Base-by-base conservation (phyloP, 1,140 invertebrate species). In the Macrobrachium rosenbergii region DNA sequence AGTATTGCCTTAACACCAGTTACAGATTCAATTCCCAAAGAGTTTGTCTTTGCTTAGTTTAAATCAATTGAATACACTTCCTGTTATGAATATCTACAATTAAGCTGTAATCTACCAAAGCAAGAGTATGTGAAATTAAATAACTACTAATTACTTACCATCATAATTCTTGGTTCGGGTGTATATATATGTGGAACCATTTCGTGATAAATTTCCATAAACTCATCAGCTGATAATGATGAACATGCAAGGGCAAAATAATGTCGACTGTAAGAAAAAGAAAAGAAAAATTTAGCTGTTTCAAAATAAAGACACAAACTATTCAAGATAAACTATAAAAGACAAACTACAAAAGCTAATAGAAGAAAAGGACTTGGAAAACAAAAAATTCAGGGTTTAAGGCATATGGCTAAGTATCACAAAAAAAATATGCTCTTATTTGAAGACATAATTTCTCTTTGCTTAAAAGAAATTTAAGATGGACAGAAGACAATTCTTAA, bases 171-270 rank as follows among this genome's bases (percentile, higher is more conserved):
- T 0, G 94, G 93, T 92, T 97, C 96, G 0, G 97, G 96, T 43
- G 95, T 94, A 90, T 97, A 97, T 64, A 96, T 93, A 91, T 96
- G 94, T 5, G 97, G 97, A 63, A 97, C 95, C 67, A 97, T 90
- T 59, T 94, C 93, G 89, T 95, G 92, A 90, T 98, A 96, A 12
- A 94, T 91, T 73, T 94, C 91, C 92, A 96, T 95, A 63, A 97
- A 95, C 80, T 94, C 93, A 43, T 97, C 95, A 11, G 96, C 91
- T 0, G 94, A 92, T 90, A 95, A 94, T 28, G 93, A 93, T 63
- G 93, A 92, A 90, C 93, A 93, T 62, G 95, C 84, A 8, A 95
- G 89, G 5, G 90, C 90, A 77, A 95, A 92, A 89, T 94, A 95
- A 89, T 94, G 90, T 11, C 93, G 92, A 89, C 91, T 92, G 86